phyloP scores from a whole-genome alignment of 2,113 vertebrate genomes.

The Pseudopodoces humilis region DNA sequence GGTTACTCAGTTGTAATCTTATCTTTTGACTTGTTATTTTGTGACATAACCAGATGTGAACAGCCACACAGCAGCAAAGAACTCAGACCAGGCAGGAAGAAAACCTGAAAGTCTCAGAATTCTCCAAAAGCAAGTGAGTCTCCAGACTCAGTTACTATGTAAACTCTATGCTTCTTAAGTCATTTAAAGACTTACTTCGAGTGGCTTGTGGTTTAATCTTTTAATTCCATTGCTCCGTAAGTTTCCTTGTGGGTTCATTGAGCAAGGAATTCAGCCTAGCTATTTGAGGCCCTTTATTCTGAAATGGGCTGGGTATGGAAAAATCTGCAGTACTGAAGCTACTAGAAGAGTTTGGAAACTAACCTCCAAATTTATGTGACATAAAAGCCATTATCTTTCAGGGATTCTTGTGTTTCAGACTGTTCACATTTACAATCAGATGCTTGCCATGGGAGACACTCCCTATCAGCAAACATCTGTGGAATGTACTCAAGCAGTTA shows the following conservation, averaged over 20 bases:
- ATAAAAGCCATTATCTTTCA: conserved; percentile 13
- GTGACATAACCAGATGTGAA: not conserved
- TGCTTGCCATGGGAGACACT: not conserved
- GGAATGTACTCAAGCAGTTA: conserved; percentile 8
- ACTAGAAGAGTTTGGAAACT: conserved; percentile 35
- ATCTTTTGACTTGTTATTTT: not conserved
- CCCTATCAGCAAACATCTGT: conserved; percentile 3
- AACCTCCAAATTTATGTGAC: conserved; percentile 34
- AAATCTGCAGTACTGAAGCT: conserved; percentile 15
- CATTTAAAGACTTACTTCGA: conserved; percentile 69
- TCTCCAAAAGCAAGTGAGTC: conserved; percentile 49
- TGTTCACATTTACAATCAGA: conserved; percentile 1
- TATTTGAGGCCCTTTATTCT: conserved; percentile 61
- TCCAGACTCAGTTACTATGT: conserved; percentile 63
- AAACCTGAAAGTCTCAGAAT: not conserved
- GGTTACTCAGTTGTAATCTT: not conserved
- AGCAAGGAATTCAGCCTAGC: conserved; percentile 72
- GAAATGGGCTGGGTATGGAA: conserved; percentile 26
- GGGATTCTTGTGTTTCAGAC: not conserved
- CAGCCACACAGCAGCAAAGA: conserved; percentile 17
- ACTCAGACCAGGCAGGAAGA: conserved; percentile 21
- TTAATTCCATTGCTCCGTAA: conserved; percentile 71
- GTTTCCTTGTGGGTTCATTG: conserved; percentile 72
- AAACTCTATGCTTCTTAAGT: conserved; percentile 62
- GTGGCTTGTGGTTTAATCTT: conserved; percentile 72